Conservation (phyloP, 2,888 invertebrate genomes). For the Ophion ellenae region DNA sequence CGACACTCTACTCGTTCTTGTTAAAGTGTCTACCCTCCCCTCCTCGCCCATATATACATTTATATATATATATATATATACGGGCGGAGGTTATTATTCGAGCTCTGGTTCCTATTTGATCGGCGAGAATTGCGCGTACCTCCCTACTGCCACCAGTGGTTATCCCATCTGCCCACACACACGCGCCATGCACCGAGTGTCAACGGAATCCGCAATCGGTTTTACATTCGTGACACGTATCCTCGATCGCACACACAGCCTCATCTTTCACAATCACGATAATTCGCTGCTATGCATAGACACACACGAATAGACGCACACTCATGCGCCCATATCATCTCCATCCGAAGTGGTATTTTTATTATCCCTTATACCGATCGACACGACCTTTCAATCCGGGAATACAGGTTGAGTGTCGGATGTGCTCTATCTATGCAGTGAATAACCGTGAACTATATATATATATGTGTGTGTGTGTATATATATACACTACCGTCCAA, state of each 20-base stretch:
- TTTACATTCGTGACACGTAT: conserved; percentile 51
- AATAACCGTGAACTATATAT: conserved; percentile 9
- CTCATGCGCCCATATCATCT: conserved; percentile 23
- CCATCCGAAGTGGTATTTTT: conserved; percentile 61
- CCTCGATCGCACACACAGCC: conserved; percentile 22
- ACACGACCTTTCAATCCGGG: conserved; percentile 64
- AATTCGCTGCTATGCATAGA: conserved; percentile 6
- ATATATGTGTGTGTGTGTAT: background rate
- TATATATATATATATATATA: background rate
- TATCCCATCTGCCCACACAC: conserved; percentile 4
- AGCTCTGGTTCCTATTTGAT: conserved; percentile 21
- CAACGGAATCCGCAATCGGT: conserved; percentile 49
- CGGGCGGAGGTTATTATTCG: conserved; percentile 45
- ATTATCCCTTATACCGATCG: conserved; percentile 60
- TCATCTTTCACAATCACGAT: conserved; percentile 24
- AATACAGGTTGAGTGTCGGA: conserved; percentile 52
- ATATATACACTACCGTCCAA: no score
- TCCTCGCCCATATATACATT: background rate
- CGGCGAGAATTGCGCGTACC: conserved; percentile 10
- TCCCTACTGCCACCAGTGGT: background rate
- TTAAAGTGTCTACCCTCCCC: conserved; percentile 7
- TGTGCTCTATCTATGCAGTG: conserved; percentile 32
- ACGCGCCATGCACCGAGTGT: conserved; percentile 30
- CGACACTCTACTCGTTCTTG: background rate
- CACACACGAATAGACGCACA: conserved; percentile 19